Percentiles rank a stretch among this genome's conserved stretches.
phyloP scores from a whole-genome alignment of 1,140 invertebrate genomes.

The Neodiprion virginianus region DNA sequence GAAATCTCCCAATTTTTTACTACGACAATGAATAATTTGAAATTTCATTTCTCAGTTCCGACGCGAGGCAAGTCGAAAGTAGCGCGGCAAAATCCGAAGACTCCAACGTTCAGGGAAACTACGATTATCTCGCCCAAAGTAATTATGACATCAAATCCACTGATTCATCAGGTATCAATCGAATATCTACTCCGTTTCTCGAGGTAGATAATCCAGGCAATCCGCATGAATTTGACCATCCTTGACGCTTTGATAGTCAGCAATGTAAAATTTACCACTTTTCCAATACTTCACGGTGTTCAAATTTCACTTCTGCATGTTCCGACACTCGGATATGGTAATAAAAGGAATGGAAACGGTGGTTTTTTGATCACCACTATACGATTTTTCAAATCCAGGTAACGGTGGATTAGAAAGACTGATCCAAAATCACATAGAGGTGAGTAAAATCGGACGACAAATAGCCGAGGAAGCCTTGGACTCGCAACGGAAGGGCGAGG shows the following conservation, averaged over 20 bases:
- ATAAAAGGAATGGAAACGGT: no score
- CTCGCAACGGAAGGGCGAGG: conserved; percentile 62
- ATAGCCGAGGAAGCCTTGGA: conserved; percentile 77
- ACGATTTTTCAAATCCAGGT: conserved; percentile 31
- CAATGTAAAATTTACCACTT: not conserved
- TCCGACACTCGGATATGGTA: no score
- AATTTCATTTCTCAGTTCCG: conserved; percentile 56
- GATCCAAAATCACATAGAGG: conserved; percentile 77
- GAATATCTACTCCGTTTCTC: not conserved
- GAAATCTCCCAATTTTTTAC: not conserved
- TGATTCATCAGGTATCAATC: conserved; percentile 9
- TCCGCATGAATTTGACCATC: not conserved
- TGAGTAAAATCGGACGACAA: conserved; percentile 80
- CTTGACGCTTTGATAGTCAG: conserved; percentile 16
- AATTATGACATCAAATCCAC: conserved; percentile 37
- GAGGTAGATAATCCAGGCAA: conserved; percentile 5
- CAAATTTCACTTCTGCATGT: not conserved
- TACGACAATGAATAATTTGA: conserved; percentile 1
- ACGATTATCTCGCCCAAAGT: conserved; percentile 68
- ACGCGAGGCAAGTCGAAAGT: conserved; percentile 62
- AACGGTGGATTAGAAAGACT: conserved; percentile 71
- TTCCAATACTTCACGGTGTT: not conserved
- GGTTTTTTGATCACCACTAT: no score
- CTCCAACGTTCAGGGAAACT: conserved; percentile 62
- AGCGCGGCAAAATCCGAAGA: conserved; percentile 58